These are phyloP conservation scores for Desmodus rotundus DNA, from an alignment of 2,113 vertebrate genomes.

Conservation along the genomic window DNA sequence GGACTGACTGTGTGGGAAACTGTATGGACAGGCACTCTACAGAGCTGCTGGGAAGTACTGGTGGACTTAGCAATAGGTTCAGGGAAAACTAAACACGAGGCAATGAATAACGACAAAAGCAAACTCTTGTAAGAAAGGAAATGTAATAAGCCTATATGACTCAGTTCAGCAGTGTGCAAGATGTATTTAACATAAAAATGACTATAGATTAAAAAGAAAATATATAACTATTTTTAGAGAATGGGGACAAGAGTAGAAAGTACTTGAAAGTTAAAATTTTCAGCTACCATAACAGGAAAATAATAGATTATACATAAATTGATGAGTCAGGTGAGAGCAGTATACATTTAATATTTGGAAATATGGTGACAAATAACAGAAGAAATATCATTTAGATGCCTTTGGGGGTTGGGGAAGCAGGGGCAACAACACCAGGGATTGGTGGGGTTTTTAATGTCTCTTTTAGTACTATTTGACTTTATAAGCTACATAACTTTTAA, in stretches of 20 bases:
- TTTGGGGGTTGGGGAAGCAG: background rate
- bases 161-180: background rate
- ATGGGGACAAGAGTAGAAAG: background rate
- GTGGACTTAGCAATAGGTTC: background rate
- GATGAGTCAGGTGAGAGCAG: background rate
- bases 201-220: background rate
- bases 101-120: background rate
- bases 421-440: background rate
- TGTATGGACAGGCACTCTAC: background rate
- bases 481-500: background rate
- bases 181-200: constrained; percentile 6
- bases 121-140: background rate
- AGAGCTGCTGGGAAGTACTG: background rate
- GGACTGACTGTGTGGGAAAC: background rate
- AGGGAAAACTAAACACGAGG: background rate
- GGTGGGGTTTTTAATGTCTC: background rate
- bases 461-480: background rate
- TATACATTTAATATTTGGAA: background rate
- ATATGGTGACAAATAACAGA: background rate
- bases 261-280: constrained; percentile 24
- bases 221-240: background rate
- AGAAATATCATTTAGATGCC: background rate
- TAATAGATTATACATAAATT: background rate
- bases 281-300: background rate
- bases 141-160: background rate